These are phyloP conservation scores for Linnaemya tessellans DNA, from an alignment of 2,888 invertebrate species.

Conservation along the genomic window DNA sequence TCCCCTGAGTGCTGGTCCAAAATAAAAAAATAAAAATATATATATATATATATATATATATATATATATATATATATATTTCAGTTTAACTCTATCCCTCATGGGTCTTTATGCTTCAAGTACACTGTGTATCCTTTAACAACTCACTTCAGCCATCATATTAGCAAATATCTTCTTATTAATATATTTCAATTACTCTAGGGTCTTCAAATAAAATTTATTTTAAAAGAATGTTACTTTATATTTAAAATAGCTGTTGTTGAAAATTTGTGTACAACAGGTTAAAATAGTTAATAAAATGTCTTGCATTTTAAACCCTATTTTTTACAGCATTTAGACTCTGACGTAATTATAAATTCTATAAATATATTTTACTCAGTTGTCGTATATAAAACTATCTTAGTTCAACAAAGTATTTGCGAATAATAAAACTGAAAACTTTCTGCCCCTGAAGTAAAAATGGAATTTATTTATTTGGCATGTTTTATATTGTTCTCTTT, in stretches of 20 bases:
- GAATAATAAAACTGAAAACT: neutral
- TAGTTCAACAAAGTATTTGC: conserved; percentile 10
- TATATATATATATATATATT: too few species aligned
- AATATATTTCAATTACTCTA: neutral
- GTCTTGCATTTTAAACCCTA: neutral
- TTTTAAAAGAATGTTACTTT: neutral
- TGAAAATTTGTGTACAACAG: neutral
- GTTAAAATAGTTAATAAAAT: neutral
- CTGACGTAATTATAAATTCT: conserved; percentile 1
- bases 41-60: too few species aligned
- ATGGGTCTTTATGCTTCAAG: too few species aligned
- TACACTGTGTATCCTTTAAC: too few species aligned
- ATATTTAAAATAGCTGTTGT: neutral
- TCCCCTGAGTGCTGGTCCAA: too few species aligned
- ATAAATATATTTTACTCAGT: neutral
- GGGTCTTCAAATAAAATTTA: neutral
- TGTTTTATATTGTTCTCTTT: conserved; percentile 9
- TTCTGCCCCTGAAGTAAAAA: conserved; percentile 37
- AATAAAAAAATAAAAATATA: too few species aligned
- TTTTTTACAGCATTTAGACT: conserved; percentile 14
- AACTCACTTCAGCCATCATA: too few species aligned
- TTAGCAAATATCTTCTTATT: neutral
- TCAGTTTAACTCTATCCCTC: too few species aligned
- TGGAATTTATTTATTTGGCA: conserved; percentile 27
- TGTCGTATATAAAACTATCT: conserved; percentile 1